Evolutionary conservation across 2,113 vertebrate genomes (phyloP).

Genomic region (Pygathrix nemaeus): DNA sequence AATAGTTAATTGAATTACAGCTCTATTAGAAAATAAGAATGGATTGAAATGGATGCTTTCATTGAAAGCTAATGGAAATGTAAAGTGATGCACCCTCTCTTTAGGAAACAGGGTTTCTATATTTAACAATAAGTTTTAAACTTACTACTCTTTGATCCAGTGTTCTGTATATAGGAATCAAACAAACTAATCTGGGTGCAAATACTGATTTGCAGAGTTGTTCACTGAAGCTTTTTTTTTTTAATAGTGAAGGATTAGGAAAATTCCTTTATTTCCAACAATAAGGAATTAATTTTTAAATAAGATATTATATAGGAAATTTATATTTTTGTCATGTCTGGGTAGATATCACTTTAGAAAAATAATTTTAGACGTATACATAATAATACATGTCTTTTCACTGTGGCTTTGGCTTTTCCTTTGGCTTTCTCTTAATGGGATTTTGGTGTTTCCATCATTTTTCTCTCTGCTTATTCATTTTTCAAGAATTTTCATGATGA

Average conservation of each 20-base stretch:
- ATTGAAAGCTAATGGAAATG: not conserved
- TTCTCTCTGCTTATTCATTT: not conserved
- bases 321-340: not conserved
- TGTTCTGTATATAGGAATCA: not conserved
- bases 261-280: not conserved
- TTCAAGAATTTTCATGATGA: not conserved
- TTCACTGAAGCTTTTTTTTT: not conserved
- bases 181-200: not conserved
- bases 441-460: not conserved
- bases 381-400: not conserved
- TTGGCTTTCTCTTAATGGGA: not conserved
- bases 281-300: not conserved
- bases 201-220: not conserved
- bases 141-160: not conserved
- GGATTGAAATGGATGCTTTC: not conserved
- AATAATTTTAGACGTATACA: not conserved
- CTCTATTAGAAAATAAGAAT: not conserved
- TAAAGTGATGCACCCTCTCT: not conserved
- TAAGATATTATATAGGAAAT: not conserved
- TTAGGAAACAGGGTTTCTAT: not conserved
- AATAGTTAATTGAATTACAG: not conserved
- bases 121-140: not conserved
- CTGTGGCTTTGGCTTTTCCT: not conserved
- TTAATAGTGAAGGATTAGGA: not conserved
- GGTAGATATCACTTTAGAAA: not conserved